These are phyloP conservation scores for Lytechinus variegatus DNA, from an alignment of 35 echinoderm and acorn worm genomes.

Conservation along the genomic window DNA sequence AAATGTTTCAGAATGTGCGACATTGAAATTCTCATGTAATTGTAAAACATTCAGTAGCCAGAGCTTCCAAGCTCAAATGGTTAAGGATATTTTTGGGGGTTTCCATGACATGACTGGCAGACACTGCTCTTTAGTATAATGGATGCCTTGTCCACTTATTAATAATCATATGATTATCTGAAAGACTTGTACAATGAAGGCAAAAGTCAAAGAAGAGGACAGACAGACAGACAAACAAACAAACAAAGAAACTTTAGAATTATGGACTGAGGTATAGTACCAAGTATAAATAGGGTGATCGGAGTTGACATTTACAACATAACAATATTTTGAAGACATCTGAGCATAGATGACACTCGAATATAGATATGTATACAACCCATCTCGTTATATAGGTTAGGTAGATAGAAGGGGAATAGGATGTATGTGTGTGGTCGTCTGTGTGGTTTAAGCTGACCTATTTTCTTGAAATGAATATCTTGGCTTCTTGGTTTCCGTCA, in stretches of 20 bases:
- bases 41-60: too few species aligned
- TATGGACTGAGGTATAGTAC: not conserved
- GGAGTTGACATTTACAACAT: not conserved
- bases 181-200: not conserved
- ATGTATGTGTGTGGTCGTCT: slow-evolving; percentile 3
- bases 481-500: not conserved
- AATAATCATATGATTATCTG: too few species aligned
- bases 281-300: not conserved
- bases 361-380: not conserved
- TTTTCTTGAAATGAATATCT: slow-evolving; percentile 45
- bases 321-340: not conserved
- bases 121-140: too few species aligned
- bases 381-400: not conserved
- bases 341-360: not conserved
- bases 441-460: slow-evolving; percentile 33
- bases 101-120: too few species aligned
- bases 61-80: too few species aligned
- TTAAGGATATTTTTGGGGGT: too few species aligned
- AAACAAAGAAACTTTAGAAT: not conserved
- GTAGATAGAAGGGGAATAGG: not conserved
- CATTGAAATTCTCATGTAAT: too few species aligned
- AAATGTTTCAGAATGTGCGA: too few species aligned
- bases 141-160: too few species aligned
- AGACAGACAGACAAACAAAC: not conserved
- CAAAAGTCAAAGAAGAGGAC: not conserved